phyloP scores from a whole-genome alignment of 1,140 invertebrate species.

The Sitophilus oryzae region DNA sequence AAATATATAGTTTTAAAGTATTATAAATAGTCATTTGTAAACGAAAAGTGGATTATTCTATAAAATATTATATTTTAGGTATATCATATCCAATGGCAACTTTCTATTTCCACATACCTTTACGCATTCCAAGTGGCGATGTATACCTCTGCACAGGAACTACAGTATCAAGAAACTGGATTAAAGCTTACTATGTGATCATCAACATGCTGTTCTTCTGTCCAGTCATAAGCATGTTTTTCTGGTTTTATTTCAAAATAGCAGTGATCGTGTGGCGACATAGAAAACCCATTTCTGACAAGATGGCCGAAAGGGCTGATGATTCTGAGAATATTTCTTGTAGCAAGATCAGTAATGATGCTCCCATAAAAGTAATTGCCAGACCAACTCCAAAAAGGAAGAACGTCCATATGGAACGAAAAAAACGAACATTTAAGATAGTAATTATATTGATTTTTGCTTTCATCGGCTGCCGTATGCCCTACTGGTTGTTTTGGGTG shows the following conservation, averaged over 20 bases:
- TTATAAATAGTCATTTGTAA: not conserved
- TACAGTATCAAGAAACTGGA: slow-evolving; percentile 34
- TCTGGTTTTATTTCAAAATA: slow-evolving; percentile 50
- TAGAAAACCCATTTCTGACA: slow-evolving; percentile 31
- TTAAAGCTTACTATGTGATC: slow-evolving; percentile 41
- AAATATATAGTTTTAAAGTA: too few relatives aligned
- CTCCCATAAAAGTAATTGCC: slow-evolving; percentile 7
- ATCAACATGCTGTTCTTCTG: slow-evolving; percentile 49
- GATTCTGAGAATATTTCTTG: slow-evolving; percentile 23
- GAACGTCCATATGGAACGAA: slow-evolving; percentile 42
- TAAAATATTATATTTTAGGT: slow-evolving; percentile 16
- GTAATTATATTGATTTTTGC: slow-evolving; percentile 49
- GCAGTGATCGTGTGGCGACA: slow-evolving; percentile 48
- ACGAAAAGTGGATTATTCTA: not conserved
- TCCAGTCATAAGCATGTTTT: slow-evolving; percentile 48
- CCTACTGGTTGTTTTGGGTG: slow-evolving; percentile 46
- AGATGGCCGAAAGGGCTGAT: not conserved
- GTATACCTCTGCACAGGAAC: slow-evolving; percentile 20
- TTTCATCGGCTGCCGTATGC: slow-evolving; percentile 49
- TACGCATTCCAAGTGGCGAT: slow-evolving; percentile 13
- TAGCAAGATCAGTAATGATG: slow-evolving; percentile 26
- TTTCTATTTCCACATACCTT: slow-evolving; percentile 27
- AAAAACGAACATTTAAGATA: slow-evolving; percentile 50
- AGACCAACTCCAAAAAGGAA: slow-evolving; percentile 15
- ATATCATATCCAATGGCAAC: slow-evolving; percentile 33